Evolutionary conservation across 1,140 invertebrate species (phyloP).

Genomic region (Hyposmocoma kahamanoa): DNA sequence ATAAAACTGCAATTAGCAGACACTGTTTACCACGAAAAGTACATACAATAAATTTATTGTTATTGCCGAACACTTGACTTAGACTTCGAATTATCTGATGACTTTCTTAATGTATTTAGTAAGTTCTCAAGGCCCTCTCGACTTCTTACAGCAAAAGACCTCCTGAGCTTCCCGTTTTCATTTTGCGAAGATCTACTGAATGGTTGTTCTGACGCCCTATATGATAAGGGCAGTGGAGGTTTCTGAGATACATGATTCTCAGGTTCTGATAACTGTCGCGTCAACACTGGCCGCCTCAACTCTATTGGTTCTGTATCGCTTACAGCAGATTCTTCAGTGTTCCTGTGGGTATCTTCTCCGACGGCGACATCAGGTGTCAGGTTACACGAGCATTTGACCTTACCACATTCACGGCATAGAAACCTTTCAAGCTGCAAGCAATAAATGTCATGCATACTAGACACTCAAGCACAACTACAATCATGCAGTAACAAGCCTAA

Average conservation of each 20-base stretch:
- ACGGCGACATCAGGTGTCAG: slow-evolving; percentile 24
- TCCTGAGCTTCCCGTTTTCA: slow-evolving; percentile 51
- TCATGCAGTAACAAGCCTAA: slow-evolving; percentile 16
- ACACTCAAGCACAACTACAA: slow-evolving; percentile 45
- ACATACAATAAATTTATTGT: no score
- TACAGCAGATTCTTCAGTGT: slow-evolving; percentile 1
- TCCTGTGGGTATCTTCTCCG: background rate
- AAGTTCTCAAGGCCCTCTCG: slow-evolving; percentile 61
- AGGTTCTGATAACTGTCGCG: slow-evolving; percentile 33
- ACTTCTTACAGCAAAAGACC: slow-evolving; percentile 60
- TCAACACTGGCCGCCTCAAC: slow-evolving; percentile 32
- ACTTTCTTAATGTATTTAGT: slow-evolving; percentile 42
- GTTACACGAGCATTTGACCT: slow-evolving; percentile 73
- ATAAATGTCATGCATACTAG: slow-evolving; percentile 70
- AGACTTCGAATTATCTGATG: slow-evolving; percentile 34
- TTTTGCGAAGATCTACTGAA: slow-evolving; percentile 36
- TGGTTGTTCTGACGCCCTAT: slow-evolving; percentile 39
- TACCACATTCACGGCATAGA: slow-evolving; percentile 76
- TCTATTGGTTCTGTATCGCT: slow-evolving; percentile 23
- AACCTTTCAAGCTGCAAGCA: slow-evolving; percentile 77
- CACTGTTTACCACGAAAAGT: no score
- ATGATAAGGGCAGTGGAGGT: slow-evolving; percentile 14
- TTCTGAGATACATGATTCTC: slow-evolving; percentile 30
- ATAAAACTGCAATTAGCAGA: no score
- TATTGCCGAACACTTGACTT: slow-evolving; percentile 30